phyloP scores from a whole-genome alignment of 2,113 vertebrate species.

The Mixornis gularis region DNA sequence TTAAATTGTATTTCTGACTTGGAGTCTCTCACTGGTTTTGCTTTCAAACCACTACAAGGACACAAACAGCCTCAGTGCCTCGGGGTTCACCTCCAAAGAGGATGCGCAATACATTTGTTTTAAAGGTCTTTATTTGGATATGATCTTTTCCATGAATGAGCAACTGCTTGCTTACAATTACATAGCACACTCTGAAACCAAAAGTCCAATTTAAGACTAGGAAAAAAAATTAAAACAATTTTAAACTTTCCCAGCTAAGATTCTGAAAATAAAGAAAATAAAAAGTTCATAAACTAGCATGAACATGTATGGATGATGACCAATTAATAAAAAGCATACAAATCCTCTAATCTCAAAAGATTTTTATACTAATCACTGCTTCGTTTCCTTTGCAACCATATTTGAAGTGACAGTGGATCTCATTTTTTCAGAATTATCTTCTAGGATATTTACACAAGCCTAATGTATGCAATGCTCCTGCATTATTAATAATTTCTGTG shows the following conservation, averaged over 20 bases:
- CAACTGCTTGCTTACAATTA: not conserved
- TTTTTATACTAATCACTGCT: slow-evolving; percentile 18
- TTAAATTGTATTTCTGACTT: too few species aligned
- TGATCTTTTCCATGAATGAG: slow-evolving; percentile 72
- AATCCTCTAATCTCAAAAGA: slow-evolving; percentile 42
- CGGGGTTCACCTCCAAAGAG: not conserved
- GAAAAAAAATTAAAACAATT: not conserved
- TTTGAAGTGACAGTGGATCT: slow-evolving; percentile 5
- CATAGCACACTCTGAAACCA: not conserved
- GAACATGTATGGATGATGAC: not conserved
- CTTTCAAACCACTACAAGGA: not conserved
- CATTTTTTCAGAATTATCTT: slow-evolving; percentile 45
- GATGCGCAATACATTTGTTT: accelerated
- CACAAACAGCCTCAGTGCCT: not conserved
- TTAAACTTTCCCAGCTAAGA: not conserved
- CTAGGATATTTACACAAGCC: slow-evolving; percentile 55
- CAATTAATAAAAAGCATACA: slow-evolving; percentile 32
- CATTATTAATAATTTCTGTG: slow-evolving; percentile 53
- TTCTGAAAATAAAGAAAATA: not conserved
- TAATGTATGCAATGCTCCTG: slow-evolving; percentile 14
- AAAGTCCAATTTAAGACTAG: not conserved
- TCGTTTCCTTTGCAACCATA: slow-evolving; percentile 23
- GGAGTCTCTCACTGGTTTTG: too few species aligned
- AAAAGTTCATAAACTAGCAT: not conserved
- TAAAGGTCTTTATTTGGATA: slow-evolving; percentile 3